A percentile compares a stretch with the other conserved stretches of the same genome.
These are phyloP conservation scores for Tonatia bakeri DNA, from an alignment of 2,113 vertebrate genomes.

Conservation along the genomic window DNA sequence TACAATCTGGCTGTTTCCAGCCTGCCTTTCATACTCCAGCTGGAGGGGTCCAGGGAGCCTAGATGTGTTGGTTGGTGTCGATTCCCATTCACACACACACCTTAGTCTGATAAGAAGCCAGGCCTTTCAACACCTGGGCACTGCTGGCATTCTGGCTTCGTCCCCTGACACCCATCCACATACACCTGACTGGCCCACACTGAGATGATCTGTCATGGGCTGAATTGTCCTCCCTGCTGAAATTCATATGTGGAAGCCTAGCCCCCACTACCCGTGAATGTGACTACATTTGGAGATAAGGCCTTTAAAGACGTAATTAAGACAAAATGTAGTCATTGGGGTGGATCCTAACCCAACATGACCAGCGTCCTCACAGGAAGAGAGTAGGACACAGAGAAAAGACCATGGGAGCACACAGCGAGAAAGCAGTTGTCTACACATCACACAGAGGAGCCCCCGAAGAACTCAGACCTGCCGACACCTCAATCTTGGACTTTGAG, in stretches of 20 bases:
- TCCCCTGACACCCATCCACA: too few species aligned
- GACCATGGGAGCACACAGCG: background rate
- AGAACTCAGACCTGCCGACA: background rate
- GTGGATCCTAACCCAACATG: background rate
- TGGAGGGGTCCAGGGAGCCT: too few species aligned
- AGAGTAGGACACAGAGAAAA: background rate
- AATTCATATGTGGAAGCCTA: background rate
- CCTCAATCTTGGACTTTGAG: background rate
- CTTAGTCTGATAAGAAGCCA: background rate
- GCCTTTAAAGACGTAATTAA: background rate
- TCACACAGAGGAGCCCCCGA: background rate
- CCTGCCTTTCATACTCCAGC: too few species aligned
- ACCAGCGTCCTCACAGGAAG: background rate
- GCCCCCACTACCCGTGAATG: background rate
- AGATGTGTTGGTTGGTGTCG: fast-evolving
- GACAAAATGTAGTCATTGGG: background rate
- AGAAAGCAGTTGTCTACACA: background rate
- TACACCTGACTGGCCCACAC: background rate
- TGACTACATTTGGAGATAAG: background rate
- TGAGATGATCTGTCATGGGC: background rate
- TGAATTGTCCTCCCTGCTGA: background rate
- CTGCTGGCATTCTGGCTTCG: background rate
- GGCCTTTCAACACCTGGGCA: background rate
- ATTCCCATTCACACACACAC: background rate
- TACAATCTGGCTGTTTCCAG: background rate